Base-by-base conservation (phyloP, 2,113 vertebrate genomes). In the Lates calcarifer region DNA sequence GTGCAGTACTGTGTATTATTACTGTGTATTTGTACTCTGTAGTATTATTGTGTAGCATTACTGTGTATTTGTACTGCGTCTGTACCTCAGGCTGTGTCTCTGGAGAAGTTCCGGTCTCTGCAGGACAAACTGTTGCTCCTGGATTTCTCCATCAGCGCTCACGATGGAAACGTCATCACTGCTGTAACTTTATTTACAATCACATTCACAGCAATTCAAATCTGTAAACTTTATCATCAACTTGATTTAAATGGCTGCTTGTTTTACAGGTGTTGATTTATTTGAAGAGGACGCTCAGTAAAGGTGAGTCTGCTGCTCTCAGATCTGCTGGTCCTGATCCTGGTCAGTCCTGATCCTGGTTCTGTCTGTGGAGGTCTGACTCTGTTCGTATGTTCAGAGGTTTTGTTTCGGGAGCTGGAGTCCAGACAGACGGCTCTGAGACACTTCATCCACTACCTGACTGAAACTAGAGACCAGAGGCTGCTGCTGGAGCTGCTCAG, bases 121-220 rank as follows among this genome's bases (percentile, higher is more conserved):
- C 97, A 96, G 87, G 98, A 98, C 75, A 99, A 99, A 83, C 84
- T 99, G 70, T 82, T 95, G 26, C 96, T 99, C 20, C 89, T 99
- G 62, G 98, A 99, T 77, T 94, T 95, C 79, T 95, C 97, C 18
- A 96, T 98, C 6, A 77, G 68, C n/a, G 92, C 93, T 13, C 94
- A 98, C 0, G 97, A 99, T 72, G 98, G 97, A 22, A 99, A 99
- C 20, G 95, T 97, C 93, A 98, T 99, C 91, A 98, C 97, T 31
- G 97, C 97, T 7, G 92, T 93, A 90, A 89, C 47, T 72, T 74
- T 7, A 56, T 47, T 66, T 1, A 5, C 1, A 62, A n/a, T 20
- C 6, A 24, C 8, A 41, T 2, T 4, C 17, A 6, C 4, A 12
- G n/a, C 5, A 2, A 29, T n/a, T n/a, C 28, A 1, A 20, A 26